These are phyloP conservation scores for Pituophis catenifer DNA, from an alignment of 2,113 vertebrate genomes.

Conservation along the genomic window DNA sequence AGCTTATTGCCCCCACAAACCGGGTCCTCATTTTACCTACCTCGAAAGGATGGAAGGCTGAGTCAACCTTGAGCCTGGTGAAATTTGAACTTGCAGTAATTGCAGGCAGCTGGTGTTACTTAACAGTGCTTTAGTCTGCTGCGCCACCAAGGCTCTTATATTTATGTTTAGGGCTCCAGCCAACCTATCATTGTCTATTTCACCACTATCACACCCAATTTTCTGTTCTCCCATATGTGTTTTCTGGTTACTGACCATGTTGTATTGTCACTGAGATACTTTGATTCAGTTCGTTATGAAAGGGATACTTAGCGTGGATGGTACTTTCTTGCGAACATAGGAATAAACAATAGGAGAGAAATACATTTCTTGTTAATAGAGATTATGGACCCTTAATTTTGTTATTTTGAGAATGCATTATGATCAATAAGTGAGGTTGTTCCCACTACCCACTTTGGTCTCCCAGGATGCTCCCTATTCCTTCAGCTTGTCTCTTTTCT, in stretches of 20 bases:
- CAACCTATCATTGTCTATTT: neutral
- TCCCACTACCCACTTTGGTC: neutral
- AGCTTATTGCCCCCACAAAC: no score
- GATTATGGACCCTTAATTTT: neutral
- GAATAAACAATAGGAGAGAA: neutral
- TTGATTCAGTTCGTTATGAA: neutral
- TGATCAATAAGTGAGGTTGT: neutral
- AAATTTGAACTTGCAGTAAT: no score
- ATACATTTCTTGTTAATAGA: neutral
- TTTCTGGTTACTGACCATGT: neutral
- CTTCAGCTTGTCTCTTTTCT: neutral
- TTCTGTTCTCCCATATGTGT: neutral
- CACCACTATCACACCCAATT: neutral
- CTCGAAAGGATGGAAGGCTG: no score
- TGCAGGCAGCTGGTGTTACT: no score
- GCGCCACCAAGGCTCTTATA: no score
- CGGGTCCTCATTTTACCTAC: no score
- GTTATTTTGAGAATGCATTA: neutral
- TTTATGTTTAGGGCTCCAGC: no score
- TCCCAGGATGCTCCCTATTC: neutral
- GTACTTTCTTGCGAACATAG: neutral
- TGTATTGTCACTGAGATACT: neutral
- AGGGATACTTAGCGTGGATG: neutral
- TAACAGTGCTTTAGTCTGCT: no score
- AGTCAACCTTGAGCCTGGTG: no score